These are phyloP conservation scores for Typhlichthys subterraneus DNA, from an alignment of 2,797 vertebrate genomes.

Conservation along the genomic window DNA sequence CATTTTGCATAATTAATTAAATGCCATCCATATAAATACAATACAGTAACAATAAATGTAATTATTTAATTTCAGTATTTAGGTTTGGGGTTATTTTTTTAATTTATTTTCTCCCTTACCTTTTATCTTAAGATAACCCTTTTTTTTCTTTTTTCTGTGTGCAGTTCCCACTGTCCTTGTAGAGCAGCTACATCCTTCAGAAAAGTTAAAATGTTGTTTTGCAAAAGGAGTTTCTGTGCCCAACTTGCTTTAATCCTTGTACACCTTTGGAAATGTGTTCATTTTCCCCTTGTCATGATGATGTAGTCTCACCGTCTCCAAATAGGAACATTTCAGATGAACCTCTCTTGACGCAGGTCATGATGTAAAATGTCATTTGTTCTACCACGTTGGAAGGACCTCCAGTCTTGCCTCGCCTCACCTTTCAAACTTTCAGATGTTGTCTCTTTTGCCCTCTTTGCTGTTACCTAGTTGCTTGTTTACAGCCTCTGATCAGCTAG, in stretches of 20 bases:
- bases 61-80: neutral
- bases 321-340: conserved; percentile 44
- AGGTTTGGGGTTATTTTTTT: neutral
- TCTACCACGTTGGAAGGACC: conserved; percentile 59
- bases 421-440: conserved; percentile 70
- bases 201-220: conserved; percentile 7
- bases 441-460: conserved; percentile 43
- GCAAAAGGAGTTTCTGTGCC: neutral
- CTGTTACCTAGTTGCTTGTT: conserved; percentile 35
- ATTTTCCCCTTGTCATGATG: conserved; percentile 20
- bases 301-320: conserved; percentile 38
- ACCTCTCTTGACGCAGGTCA: conserved; percentile 61
- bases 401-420: conserved; percentile 66
- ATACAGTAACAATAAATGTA: too few relatives aligned
- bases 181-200: conserved; percentile 17
- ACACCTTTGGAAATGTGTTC: neutral
- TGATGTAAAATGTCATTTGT: conserved; percentile 61
- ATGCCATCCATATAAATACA: neutral
- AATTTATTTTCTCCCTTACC: conserved; percentile 52
- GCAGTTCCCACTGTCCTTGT: conserved; percentile 12
- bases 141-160: conserved; percentile 9
- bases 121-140: conserved; percentile 15
- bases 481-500: conserved; percentile 39
- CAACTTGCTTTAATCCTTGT: conserved; percentile 21
- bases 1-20: neutral